Base-by-base conservation (phyloP, 2,888 invertebrate genomes). In the Pristionchus mayeri region DNA sequence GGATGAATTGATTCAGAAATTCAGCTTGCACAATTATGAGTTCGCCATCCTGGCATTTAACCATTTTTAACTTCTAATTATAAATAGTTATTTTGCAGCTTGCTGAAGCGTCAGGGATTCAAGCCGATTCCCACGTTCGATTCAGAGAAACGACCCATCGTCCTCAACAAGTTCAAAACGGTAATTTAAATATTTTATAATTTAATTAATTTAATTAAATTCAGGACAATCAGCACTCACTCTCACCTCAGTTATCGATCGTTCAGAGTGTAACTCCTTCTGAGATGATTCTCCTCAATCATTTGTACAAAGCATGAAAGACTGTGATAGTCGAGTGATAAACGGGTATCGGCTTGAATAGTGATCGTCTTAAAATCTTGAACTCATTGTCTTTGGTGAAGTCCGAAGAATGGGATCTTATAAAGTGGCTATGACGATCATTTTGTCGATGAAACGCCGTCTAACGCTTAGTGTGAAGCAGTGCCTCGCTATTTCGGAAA, bases 161-260 rank as follows among this genome's bases (percentile, higher is more conserved):
- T 71, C 40, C n/a, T 71, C 3, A 44, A 40, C 71, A 71, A 40
- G 71, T 24, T 24, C 37, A 44, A 71, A 44, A 71, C 24, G 71
- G 71, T 71, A 21, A 9, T 9, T 0, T n/a, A 24, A 9, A 9
- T 44, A 44, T 44, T 44, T 44, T 44, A 13, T 44, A 9, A 44
- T 44, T 44, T 44, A 44, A 44, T 44, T 44, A 44, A 44, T 44
- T 44, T 44, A 44, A 44, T 9, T 44, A 44, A 44, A 18, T 63
- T 63, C 63, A 63, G 40, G 37, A 40, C 71, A 40, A 24, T 9
- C 40, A 71, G 24, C 30, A 40, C 71, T 21, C 37, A 1, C 71
- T 71, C 40, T 71, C 71, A 0, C 71, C 71, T 44, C 71, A 44
- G 3, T 44, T 71, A 3, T 71, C 71, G 40, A 71, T 71, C 44